phyloP scores from a whole-genome alignment of 35 echinoderm and acorn worm genomes.

The Apostichopus parvimensis region DNA sequence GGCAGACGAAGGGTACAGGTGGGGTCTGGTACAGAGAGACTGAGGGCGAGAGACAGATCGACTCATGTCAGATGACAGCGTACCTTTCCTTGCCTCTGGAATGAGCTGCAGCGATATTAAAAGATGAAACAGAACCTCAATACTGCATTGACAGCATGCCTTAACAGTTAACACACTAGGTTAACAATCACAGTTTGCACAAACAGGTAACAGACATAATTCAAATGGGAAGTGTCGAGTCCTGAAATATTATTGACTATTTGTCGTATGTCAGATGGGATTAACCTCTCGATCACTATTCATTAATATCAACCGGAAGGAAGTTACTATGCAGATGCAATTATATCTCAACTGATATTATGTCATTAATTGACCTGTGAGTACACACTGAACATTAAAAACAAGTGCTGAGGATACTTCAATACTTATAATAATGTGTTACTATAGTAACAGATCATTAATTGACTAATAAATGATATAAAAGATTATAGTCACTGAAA shows the following conservation, averaged over 20 bases:
- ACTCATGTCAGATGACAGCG: slow-evolving; percentile 11
- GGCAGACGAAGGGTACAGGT: slow-evolving; percentile 31
- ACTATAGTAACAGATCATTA: no score
- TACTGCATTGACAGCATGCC: no score
- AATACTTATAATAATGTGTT: no score
- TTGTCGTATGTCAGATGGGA: neutral
- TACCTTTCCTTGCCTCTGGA: slow-evolving; percentile 15
- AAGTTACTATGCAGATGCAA: neutral
- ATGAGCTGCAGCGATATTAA: neutral
- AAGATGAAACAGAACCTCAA: no score
- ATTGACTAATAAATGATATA: no score
- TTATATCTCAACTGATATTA: neutral
- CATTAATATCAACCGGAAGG: neutral
- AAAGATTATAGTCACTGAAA: no score
- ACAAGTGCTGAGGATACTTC: no score
- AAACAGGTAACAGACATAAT: neutral
- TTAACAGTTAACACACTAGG: no score
- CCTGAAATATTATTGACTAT: neutral
- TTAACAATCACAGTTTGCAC: no score
- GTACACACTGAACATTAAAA: no score
- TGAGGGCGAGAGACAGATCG: slow-evolving; percentile 13
- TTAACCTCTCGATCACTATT: neutral
- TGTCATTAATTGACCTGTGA: no score
- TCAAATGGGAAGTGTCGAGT: neutral
- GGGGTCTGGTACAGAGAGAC: slow-evolving; percentile 18